Evolutionary conservation across 2,113 vertebrate genomes (phyloP), one percentile per base, ranked within the genome.

Genomic region (Dolichotis patagonum): DNA sequence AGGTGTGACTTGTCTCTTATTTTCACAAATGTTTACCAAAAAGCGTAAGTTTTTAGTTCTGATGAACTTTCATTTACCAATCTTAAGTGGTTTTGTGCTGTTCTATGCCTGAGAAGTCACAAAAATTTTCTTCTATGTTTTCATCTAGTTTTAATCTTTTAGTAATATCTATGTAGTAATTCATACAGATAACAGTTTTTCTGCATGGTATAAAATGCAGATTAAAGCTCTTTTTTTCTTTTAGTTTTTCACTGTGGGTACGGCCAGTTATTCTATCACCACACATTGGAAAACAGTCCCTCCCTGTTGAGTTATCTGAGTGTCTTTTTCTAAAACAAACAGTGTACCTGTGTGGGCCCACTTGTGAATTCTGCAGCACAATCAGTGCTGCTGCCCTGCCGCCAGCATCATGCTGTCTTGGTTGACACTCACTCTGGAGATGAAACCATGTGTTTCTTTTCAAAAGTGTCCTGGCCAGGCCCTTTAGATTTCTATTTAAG

Each of bases 301-400:
- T 69, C 35, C 26, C 4, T 28, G 60, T 6, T 5, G 20, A 78
- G 35, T 8, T 41, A 35, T 12, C 71, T 41, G 28, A 54, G 41
- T 32, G 6, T 32, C 67, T 78, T 38, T 49, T 52, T 63, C n/a
- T 54, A 32, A 32, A 30, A 75, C 63, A 26, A 38, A n/a, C 20
- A 14, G 41, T 38, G 22, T 7, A 10, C 6, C 28, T 9, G 9
- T 49, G 69, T 2, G 8, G 7, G 20, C 54, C 24, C 19, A 16
- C 9, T 5, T 49, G 52, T 71, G 13, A 3, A 14, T 54, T 41
- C 77, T 32, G 20, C 7, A 12, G 32, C 5, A 16, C 3, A 0
- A 24, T 43, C 24, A 7, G n/a, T 3, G n/a, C 0, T 52, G 52
- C 62, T 35, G 0, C 46, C 56, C 24, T 32, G 13, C 13, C 0